A percentile compares a stretch with the other conserved stretches of the same genome.
These are phyloP conservation scores for Tortricodes alternella DNA, from an alignment of 2,888 invertebrate species.

Conservation along the genomic window DNA sequence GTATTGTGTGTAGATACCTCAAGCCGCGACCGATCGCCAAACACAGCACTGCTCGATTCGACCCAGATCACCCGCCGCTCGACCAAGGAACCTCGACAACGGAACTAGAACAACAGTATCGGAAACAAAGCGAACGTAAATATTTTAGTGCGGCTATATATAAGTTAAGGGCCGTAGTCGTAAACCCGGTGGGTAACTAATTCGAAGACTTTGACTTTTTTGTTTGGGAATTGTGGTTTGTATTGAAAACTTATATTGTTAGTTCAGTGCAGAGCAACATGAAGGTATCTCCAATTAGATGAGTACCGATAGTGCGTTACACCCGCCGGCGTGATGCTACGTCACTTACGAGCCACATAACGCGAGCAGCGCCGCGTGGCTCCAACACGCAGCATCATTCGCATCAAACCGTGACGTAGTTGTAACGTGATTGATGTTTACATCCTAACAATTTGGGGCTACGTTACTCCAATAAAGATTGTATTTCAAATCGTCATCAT, in stretches of 20 bases:
- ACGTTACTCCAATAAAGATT: no score
- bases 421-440: no score
- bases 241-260: background rate
- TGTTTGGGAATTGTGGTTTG: background rate
- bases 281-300: no score
- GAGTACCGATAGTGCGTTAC: no score
- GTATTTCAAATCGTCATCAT: no score
- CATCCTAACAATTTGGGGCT: no score
- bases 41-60: background rate
- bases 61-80: background rate
- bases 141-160: constrained; percentile 5
- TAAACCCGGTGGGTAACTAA: background rate
- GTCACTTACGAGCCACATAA: no score
- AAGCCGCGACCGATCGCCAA: background rate
- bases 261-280: no score
- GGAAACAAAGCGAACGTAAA: constrained; percentile 9
- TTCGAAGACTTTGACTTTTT: background rate
- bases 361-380: no score
- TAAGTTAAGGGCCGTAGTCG: background rate
- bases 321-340: no score
- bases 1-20: background rate
- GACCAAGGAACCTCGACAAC: background rate
- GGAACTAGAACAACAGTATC: background rate
- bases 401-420: no score
- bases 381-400: no score